Evolutionary conservation across 2,797 vertebrate genomes (phyloP), one percentile per base, ranked within the genome.

Genomic region (Periparus ater): DNA sequence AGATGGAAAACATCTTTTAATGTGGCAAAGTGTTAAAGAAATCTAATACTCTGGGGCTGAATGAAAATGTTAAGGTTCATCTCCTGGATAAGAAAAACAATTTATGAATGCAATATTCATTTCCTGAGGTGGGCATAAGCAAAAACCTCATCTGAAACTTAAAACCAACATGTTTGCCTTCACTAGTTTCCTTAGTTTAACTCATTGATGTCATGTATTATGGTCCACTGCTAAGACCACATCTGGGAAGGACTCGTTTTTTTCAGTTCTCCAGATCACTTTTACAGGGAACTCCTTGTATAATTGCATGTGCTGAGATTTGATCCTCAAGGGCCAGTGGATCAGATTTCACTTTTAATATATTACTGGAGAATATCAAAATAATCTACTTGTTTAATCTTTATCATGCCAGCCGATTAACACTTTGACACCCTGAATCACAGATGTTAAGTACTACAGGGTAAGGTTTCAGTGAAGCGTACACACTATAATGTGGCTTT

Each of bases 1-100:
- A 97, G 97, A 98, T 98, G 98, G 97, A 98, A 98, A 98, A 98
- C 97, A 97, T 98, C 98, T 97, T 98, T 96, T 97, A 98, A 98
- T 97, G 97, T 98, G 97, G 97, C 95, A 98, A 98, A 98, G 97
- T 98, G 98, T 98, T 97, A 98, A 98, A 98, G 97, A 98, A 98
- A 98, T 97, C 93, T 96, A 98, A 97, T 98, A 96, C 98, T 96
- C 97, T 81, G 86, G 97, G 97, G 97, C 97, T 98, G 97, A 97
- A 98, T 98, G 96, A 98, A 98, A 97, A 97, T 96, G 97, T 95
- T 98, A 97, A 95, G 97, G 97, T 98, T 98, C 97, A 97, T 98
- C 97, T 98, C 96, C 96, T 97, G 97, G 94, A 97, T 97, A 97
- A 98, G 96, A 95, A 97, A 96, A 97, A 97, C 97, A 98, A 97